Percentiles rank a stretch among this genome's conserved stretches.
phyloP scores from a whole-genome alignment of 2,113 vertebrate genomes.

The Phylloscopus whistleri region DNA sequence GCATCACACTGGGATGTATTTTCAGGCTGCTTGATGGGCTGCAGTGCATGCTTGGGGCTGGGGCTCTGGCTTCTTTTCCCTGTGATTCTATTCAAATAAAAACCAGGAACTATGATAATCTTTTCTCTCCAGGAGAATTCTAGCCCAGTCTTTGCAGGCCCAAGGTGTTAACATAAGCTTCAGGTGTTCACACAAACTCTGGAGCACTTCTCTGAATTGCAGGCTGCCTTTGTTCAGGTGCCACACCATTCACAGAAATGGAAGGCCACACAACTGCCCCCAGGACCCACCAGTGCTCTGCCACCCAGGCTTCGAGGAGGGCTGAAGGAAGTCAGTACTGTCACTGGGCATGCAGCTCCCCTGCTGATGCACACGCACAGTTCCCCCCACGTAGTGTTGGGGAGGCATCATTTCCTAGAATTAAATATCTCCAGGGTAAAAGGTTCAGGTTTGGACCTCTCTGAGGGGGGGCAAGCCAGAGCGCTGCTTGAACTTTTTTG shows the following conservation, averaged over 20 bases:
- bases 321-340: neutral
- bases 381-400: fast-evolving
- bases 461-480: neutral
- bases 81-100: neutral
- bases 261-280: neutral
- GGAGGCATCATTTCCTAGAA: neutral
- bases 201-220: neutral
- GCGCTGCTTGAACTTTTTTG: constrained; percentile 15
- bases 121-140: neutral
- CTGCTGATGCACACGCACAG: neutral
- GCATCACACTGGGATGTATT: neutral
- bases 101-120: neutral
- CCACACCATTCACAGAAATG: fast-evolving
- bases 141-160: neutral
- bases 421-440: neutral
- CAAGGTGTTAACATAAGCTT: neutral
- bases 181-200: neutral
- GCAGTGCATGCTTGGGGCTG: neutral
- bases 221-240: neutral
- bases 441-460: neutral
- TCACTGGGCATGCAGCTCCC: neutral
- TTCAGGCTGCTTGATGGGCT: neutral
- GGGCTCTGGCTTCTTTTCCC: neutral
- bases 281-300: neutral
- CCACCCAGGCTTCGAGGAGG: neutral